Base-by-base conservation (phyloP, 53 echinoderm and acorn worm genomes). In the Temnopleurus reevesii region DNA sequence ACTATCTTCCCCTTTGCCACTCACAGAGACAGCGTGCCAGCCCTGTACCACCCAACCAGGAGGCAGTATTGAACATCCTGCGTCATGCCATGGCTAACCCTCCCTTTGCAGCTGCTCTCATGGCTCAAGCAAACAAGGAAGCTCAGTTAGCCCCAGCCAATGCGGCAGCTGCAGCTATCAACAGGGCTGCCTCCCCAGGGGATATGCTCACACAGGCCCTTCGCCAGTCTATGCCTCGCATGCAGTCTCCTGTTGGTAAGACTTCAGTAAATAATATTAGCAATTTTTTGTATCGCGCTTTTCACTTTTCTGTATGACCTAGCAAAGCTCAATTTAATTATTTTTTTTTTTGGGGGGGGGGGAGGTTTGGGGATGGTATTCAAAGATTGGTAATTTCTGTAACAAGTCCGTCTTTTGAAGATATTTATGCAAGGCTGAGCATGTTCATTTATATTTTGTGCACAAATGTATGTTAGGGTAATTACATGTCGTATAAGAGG, bases 51-150 rank as follows among this genome's bases (percentile, higher is more conserved):
- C 58, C 92, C 89, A 93, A 92, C 89, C 97, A 95, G 81, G 97
- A 97, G 89, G 90, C 92, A 4, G 65, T 97, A n/a, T 60, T 91
- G 19, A 92, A 93, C 91, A 84, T 97, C 76, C 91, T 95, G 41
- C 93, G 92, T 71, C 97, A 95, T n/a, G 96, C 96, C 35, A 86
- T 82, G 89, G 92, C 93, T 10, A 96, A 96, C 91, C 96, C 97
- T 35, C 82, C 90, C 65, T 90, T 95, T 87, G 95, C 93, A n/a
- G 92, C 93, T 28, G 93, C 95, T 33, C 81, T 95, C 51, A 86
- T 93, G 81, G 61, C 81, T 21, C 93, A 86, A 53, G 93, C 90
- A 31, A 89, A 89, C 90, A 57, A 89, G 84, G 92, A 90, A 77
- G 77, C 77, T 3, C 59, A 84, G 55, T 77, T 83, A 55, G 49